Conservation (phyloP, 1,140 invertebrate genomes). For the Cotesia chilonis region DNA sequence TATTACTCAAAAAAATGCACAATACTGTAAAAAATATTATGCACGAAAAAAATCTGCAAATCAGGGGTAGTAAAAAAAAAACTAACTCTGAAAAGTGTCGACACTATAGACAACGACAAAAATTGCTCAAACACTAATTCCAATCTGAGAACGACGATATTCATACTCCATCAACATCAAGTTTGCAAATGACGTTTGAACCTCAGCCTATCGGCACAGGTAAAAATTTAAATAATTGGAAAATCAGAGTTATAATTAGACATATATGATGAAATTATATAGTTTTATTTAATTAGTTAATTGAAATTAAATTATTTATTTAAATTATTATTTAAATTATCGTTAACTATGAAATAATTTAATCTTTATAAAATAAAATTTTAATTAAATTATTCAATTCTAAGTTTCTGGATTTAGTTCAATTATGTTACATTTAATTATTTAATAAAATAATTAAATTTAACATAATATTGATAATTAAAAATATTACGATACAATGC, state of each 20-base stretch:
- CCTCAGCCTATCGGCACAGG: conserved; percentile 3
- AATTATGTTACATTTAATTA: no score
- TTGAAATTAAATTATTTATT: neutral
- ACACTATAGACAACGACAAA: neutral
- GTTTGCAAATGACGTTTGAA: conserved; percentile 9
- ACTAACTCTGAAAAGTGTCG: neutral
- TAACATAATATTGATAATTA: no score
- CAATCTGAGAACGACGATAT: neutral
- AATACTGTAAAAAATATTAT: neutral
- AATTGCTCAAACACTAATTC: neutral
- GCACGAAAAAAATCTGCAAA: neutral
- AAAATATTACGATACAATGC: no score
- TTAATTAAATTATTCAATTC: no score
- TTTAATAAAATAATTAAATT: no score
- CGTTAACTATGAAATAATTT: no score
- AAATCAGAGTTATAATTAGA: conserved; percentile 2
- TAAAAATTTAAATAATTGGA: conserved; percentile 7
- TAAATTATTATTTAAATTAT: neutral
- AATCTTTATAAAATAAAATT: no score
- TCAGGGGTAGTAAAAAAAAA: conserved; percentile 9
- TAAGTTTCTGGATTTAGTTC: no score
- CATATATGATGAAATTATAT: neutral
- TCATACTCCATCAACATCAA: neutral
- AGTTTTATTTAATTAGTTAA: conserved; percentile 4
- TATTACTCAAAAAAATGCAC: neutral